These are phyloP conservation scores for Leptura quadrifasciata DNA, from an alignment of 2,888 invertebrate species.

Conservation along the genomic window DNA sequence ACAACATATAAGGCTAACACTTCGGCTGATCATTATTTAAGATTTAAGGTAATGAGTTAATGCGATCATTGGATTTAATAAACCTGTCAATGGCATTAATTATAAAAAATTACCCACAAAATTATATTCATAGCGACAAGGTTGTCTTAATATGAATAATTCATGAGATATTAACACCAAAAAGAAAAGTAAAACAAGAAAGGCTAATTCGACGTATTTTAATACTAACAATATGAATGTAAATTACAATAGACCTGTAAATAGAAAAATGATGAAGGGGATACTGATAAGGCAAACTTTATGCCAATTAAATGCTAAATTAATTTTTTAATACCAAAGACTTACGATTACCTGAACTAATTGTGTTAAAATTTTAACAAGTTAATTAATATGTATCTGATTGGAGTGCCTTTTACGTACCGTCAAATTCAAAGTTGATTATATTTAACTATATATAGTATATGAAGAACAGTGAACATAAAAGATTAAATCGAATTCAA, in stretches of 20 bases:
- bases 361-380: slow-evolving; percentile 38
- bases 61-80: slow-evolving; percentile 51
- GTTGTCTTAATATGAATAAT: slow-evolving; percentile 34
- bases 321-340: slow-evolving; percentile 28
- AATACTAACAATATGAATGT: too few species aligned
- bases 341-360: slow-evolving; percentile 28
- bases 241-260: neutral
- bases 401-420: slow-evolving; percentile 37
- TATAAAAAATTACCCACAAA: slow-evolving; percentile 47
- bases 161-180: slow-evolving; percentile 25
- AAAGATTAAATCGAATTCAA: slow-evolving; percentile 40
- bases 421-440: slow-evolving; percentile 34
- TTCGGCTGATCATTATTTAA: slow-evolving; percentile 49
- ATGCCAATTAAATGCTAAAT: slow-evolving; percentile 26
- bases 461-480: slow-evolving; percentile 13
- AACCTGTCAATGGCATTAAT: slow-evolving; percentile 47
- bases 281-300: neutral
- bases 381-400: slow-evolving; percentile 38
- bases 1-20: slow-evolving; percentile 54
- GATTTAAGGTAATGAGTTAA: slow-evolving; percentile 54
- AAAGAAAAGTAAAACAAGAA: neutral
- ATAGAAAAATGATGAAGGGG: too few species aligned
- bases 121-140: slow-evolving; percentile 18
- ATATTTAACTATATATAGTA: slow-evolving; percentile 36
- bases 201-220: neutral